Conservation (phyloP, 1,140 invertebrate species). For the Drosophila sproati region DNA sequence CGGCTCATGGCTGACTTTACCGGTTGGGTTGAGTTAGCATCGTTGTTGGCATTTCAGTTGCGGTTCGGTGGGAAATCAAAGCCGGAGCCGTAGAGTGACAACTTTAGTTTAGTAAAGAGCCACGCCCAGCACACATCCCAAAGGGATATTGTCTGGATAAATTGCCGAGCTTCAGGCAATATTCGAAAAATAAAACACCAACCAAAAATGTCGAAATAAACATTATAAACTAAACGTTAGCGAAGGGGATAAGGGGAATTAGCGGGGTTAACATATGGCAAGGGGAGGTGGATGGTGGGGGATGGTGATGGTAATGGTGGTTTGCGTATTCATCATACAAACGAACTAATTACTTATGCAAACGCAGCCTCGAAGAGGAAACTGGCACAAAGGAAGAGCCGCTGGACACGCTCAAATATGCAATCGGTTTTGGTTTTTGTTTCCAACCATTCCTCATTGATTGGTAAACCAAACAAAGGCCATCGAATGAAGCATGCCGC, state of each 20-base stretch:
- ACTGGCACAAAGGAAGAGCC: constrained; percentile 17
- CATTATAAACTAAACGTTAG: neutral
- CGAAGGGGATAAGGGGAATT: too few relatives aligned
- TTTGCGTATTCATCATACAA: constrained; percentile 22
- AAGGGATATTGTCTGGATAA: neutral
- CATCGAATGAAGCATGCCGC: constrained; percentile 45
- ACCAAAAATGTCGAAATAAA: constrained; percentile 6
- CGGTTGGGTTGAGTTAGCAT: constrained; percentile 4
- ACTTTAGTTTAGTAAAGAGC: constrained; percentile 28
- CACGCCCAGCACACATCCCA: constrained; percentile 22
- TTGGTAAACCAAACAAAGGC: constrained; percentile 8
- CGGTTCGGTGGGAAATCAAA: constrained; percentile 35
- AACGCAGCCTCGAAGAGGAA: constrained; percentile 35
- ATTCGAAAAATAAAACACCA: neutral
- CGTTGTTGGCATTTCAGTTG: constrained; percentile 11
- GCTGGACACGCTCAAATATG: constrained; percentile 35
- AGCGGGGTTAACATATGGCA: too few relatives aligned
- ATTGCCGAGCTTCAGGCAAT: constrained; percentile 1
- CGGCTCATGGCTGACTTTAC: neutral
- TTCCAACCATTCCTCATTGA: neutral
- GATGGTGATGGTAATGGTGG: too few relatives aligned
- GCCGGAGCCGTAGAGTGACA: constrained; percentile 11
- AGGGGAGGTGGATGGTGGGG: too few relatives aligned
- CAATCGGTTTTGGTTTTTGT: constrained; percentile 40
- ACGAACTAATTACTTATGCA: constrained; percentile 69